Conservation (phyloP, 2,113 vertebrate genomes). For the Sphyrna mokarran region DNA sequence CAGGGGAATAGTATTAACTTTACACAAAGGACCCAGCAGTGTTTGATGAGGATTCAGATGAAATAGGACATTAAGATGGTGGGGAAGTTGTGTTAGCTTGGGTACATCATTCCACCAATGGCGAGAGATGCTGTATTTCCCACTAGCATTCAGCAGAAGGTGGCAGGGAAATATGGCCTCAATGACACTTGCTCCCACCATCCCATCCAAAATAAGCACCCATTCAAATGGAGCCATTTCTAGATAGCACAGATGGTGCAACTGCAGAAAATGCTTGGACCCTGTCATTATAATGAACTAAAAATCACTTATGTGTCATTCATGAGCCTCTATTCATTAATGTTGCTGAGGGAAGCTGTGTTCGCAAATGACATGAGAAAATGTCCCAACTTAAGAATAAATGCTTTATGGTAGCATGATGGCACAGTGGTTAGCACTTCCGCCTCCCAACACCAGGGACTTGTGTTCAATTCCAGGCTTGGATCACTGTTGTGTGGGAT, state of each 20-base stretch:
- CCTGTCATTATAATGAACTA: not conserved
- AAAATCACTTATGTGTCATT: not conserved
- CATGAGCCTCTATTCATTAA: not conserved
- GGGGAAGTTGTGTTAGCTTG: not conserved
- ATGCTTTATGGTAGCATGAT: too few species aligned
- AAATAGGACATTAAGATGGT: too few species aligned
- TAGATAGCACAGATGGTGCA: not conserved
- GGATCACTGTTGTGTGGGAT: too few species aligned
- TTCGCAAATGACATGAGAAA: not conserved
- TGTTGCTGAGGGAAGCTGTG: not conserved
- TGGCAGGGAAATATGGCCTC: not conserved
- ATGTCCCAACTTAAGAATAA: not conserved
- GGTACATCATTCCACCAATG: not conserved
- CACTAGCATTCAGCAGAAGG: not conserved
- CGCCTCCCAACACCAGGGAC: too few species aligned
- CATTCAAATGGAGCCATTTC: not conserved
- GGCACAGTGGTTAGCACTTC: too few species aligned
- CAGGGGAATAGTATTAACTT: not conserved
- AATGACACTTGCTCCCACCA: not conserved
- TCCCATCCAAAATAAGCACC: not conserved
- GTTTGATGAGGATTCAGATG: not conserved
- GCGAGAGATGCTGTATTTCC: not conserved
- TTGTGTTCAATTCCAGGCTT: too few species aligned
- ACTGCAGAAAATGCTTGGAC: too few species aligned
- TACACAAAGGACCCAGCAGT: not conserved